Evolutionary conservation across 2,113 vertebrate species (phyloP).

Genomic region (Trogon melanurus): DNA sequence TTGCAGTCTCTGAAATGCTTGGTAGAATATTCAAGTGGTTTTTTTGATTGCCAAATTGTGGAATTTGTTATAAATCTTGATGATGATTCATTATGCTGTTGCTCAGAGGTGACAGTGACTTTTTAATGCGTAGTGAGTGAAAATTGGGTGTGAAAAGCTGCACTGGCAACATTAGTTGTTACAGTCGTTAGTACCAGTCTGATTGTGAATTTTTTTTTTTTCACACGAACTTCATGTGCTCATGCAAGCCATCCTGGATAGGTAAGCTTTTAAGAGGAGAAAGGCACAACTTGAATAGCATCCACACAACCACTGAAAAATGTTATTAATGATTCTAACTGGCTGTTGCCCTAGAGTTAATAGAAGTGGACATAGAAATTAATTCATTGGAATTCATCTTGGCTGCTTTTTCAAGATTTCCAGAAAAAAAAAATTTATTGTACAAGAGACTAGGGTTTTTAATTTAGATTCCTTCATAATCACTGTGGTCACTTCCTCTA

Average conservation of each 20-base stretch:
- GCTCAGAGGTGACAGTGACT: background rate
- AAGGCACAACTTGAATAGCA: background rate
- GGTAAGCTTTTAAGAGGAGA: background rate
- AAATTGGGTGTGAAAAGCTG: constrained; percentile 36
- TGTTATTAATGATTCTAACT: background rate
- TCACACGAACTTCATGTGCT: background rate
- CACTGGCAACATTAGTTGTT: background rate
- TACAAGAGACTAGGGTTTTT: background rate
- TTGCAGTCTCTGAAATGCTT: background rate
- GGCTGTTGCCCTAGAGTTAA: background rate
- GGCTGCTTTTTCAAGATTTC: background rate
- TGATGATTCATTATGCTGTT: background rate
- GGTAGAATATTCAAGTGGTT: background rate
- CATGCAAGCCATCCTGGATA: background rate
- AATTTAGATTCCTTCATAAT: background rate
- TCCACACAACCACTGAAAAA: background rate
- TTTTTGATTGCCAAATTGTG: background rate
- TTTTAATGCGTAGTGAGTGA: background rate
- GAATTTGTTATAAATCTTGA: background rate
- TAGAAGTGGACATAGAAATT: background rate
- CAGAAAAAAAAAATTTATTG: background rate
- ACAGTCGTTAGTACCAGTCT: background rate
- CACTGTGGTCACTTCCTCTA: background rate
- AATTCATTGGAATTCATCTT: background rate
- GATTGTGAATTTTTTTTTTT: background rate